Conservation (phyloP, 2,797 vertebrate species). For the Scarus forsteni region DNA sequence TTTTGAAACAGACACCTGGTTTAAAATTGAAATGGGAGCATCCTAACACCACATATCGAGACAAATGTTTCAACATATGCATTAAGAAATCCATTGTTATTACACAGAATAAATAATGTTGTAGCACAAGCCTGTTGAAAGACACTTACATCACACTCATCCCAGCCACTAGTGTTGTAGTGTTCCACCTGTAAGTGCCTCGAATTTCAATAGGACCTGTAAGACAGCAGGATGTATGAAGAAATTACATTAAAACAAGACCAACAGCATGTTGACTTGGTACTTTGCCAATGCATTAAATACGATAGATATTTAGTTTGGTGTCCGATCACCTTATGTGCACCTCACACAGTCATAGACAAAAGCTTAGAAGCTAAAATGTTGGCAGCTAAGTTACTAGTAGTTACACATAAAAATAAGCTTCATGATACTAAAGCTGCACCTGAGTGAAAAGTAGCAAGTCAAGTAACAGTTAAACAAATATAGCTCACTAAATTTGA, state of each 20-base stretch:
- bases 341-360: no score
- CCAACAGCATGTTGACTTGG: background rate
- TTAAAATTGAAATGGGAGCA: background rate
- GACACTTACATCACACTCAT: constrained; percentile 87
- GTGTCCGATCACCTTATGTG: no score
- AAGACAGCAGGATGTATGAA: constrained; percentile 37
- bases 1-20: background rate
- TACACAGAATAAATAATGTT: background rate
- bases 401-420: no score
- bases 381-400: no score
- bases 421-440: no score
- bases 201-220: constrained; percentile 74
- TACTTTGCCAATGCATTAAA: no score
- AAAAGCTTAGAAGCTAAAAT: no score
- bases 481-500: no score
- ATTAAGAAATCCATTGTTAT: background rate
- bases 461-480: no score
- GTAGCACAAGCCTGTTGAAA: background rate
- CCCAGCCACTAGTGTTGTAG: constrained; percentile 71
- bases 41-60: background rate
- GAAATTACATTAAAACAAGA: background rate
- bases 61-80: no score
- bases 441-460: no score
- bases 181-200: constrained; percentile 61
- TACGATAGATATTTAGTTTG: no score